These are phyloP conservation scores for Colius striatus DNA, from an alignment of 2,113 vertebrate species.

Conservation along the genomic window DNA sequence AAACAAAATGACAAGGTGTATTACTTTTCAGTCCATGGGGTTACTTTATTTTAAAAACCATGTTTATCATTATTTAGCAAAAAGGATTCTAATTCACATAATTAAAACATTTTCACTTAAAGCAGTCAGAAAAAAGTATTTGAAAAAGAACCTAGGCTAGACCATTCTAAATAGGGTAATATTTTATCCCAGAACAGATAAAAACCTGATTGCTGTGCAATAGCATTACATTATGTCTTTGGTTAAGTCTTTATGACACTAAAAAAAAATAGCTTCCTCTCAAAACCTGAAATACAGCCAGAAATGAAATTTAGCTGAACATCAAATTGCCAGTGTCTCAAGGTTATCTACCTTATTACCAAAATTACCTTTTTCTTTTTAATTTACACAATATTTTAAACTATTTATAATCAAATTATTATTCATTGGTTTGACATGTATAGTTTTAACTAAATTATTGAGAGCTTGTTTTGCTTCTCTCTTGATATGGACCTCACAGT, in stretches of 20 bases:
- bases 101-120: not conserved
- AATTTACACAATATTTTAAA: slow-evolving; percentile 36
- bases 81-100: not conserved
- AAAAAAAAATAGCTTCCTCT: slow-evolving; percentile 50
- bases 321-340: not conserved
- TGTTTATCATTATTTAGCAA: not conserved
- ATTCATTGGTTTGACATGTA: not conserved
- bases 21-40: not conserved
- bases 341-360: not conserved
- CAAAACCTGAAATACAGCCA: slow-evolving; percentile 26
- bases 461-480: slow-evolving; percentile 22
- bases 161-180: not conserved
- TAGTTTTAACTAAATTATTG: slow-evolving; percentile 50
- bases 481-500: not conserved
- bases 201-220: not conserved
- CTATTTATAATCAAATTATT: slow-evolving; percentile 54
- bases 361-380: slow-evolving; percentile 51
- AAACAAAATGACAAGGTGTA: not conserved
- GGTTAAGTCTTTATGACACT: slow-evolving; percentile 29
- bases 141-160: not conserved
- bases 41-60: not conserved
- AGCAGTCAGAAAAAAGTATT: not conserved
- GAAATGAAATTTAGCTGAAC: slow-evolving; percentile 42
- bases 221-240: not conserved
- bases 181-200: slow-evolving; percentile 18